These are phyloP conservation scores for Indicator maculatus DNA, from an alignment of 2,113 vertebrate genomes.

Conservation along the genomic window DNA sequence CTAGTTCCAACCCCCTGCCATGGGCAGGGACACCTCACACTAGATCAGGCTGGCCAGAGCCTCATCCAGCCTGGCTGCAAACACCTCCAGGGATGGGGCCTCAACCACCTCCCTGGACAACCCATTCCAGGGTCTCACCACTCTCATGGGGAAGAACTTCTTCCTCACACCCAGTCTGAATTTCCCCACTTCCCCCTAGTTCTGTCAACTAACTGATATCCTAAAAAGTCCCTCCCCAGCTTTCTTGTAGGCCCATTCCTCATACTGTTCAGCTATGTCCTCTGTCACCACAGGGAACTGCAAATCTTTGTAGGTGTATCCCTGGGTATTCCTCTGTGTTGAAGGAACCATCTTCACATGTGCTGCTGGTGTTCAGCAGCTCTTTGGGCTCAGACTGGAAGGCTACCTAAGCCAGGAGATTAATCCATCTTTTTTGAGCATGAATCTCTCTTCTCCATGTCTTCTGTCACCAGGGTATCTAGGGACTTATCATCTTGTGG, in stretches of 20 bases:
- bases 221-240: too few relatives aligned
- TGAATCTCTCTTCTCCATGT: neutral
- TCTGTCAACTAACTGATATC: too few relatives aligned
- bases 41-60: too few relatives aligned
- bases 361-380: neutral
- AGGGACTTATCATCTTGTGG: neutral
- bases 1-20: too few relatives aligned
- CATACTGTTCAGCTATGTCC: neutral
- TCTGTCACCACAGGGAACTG: neutral
- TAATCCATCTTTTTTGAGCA: neutral
- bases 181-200: too few relatives aligned
- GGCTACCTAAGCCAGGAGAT: neutral
- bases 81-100: too few relatives aligned
- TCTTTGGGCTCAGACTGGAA: neutral
- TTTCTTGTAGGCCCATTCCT: neutral
- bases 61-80: too few relatives aligned
- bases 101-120: too few relatives aligned
- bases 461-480: neutral
- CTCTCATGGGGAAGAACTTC: too few relatives aligned
- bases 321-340: neutral
- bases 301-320: neutral
- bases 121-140: too few relatives aligned
- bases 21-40: too few relatives aligned
- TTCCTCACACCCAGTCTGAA: too few relatives aligned
- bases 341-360: neutral